These are phyloP conservation scores for Peromyscus melanophrys DNA, from an alignment of 2,797 vertebrate genomes.

Conservation along the genomic window DNA sequence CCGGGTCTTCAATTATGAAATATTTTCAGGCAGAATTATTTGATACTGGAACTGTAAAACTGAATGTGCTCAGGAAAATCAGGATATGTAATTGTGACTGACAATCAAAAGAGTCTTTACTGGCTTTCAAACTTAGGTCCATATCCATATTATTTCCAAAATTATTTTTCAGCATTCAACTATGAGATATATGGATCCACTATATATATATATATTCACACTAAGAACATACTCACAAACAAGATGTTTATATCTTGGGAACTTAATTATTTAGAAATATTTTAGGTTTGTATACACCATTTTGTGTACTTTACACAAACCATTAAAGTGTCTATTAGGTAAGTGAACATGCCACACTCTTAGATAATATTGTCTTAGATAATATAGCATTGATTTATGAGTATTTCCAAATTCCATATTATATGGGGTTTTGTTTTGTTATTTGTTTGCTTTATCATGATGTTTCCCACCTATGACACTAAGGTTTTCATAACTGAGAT, in stretches of 20 bases:
- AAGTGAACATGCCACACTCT: neutral
- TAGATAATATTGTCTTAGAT: too few relatives aligned
- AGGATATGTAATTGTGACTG: neutral
- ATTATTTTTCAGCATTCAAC: neutral
- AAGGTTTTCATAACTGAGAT: neutral
- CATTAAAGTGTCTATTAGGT: neutral
- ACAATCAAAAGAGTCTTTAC: neutral
- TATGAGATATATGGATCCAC: neutral
- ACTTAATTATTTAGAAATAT: neutral
- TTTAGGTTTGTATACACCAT: neutral
- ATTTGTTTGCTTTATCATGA: neutral
- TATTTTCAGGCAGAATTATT: neutral
- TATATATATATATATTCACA: neutral
- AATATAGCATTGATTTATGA: neutral
- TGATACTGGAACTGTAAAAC: too few relatives aligned
- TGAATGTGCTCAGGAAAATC: neutral
- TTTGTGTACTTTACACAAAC: neutral
- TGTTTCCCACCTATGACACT: neutral
- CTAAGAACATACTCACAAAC: rapidly evolving
- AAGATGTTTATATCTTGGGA: neutral
- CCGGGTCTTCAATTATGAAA: neutral
- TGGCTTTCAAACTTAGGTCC: neutral
- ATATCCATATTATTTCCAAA: neutral
- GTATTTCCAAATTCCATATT: too few relatives aligned
- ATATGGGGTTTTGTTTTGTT: neutral